Base-by-base conservation (phyloP, 1,140 invertebrate species). In the Parapsyche elsis region DNA sequence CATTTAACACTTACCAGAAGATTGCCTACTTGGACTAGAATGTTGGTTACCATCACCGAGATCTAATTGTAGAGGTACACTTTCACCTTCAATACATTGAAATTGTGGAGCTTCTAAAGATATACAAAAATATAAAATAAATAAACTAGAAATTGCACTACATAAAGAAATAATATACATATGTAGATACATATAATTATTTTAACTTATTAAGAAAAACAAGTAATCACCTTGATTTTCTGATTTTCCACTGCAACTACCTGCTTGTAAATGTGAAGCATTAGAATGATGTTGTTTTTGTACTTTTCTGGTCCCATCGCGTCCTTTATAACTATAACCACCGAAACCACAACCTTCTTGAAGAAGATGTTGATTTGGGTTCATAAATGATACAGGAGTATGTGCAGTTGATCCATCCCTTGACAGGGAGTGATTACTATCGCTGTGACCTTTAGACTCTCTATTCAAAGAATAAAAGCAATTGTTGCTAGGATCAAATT, bases 321-420 rank as follows among this genome's bases (percentile, higher is more conserved):
- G 75, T 61, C 75, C 75, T 26, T 77, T 77, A 64, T 77, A 77
- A 44, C 76, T 64, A 30, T 46, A 73, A 19, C 24, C 79, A 14
- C 80, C 80, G 30, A 81, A 71, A 16, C 80, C 80, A 67, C 78
- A 81, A n/a, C 82, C 82, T 53, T 83, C 82, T 61, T 83, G 82
- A 73, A 83, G 70, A 45, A 83, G 78, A 70, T 83, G 82, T 64
- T 81, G 82, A 67, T 83, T 83, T 10, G 82, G 82, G 53, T 83
- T 83, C 82, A 83, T 83, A 30, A 83, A 83, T 12, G 78, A 77
- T 7, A 80, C 80, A 5, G 53, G 71, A 59, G 76, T 67, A 21
- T 77, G 75, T 10, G 75, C 75, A 7, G 59, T 64, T 16, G 75
- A 77, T 44, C 75, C 75, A 9, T 77, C 78, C 19, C 71, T 24